Percentiles rank a stretch among this genome's conserved stretches.
Evolutionary conservation across 2,888 invertebrate genomes (phyloP).

Genomic region (Rotaria macrura): DNA sequence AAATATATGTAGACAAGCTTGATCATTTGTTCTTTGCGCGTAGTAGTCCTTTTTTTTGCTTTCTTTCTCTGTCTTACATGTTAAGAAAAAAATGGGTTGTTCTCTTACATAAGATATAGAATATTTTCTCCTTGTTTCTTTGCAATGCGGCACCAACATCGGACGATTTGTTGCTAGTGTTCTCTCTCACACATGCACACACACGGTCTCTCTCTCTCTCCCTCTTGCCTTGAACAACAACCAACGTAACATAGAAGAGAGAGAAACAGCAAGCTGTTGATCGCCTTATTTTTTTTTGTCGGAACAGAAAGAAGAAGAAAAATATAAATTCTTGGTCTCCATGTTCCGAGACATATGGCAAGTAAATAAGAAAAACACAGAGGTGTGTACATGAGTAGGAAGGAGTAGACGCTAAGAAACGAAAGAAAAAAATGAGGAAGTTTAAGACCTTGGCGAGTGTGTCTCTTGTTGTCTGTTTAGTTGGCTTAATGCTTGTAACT

Average conservation of each 20-base stretch:
- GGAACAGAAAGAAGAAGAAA: neutral
- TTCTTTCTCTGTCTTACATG: neutral
- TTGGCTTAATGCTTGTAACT: neutral
- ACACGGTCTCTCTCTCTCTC: neutral
- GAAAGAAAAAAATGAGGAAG: neutral
- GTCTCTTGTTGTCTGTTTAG: neutral
- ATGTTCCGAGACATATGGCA: neutral
- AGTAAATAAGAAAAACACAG: neutral
- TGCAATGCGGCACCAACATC: conserved; percentile 1
- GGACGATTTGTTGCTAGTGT: neutral
- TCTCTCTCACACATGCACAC: too few species aligned
- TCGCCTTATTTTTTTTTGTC: neutral
- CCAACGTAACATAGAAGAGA: neutral
- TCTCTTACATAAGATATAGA: neutral
- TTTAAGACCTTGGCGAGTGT: neutral
- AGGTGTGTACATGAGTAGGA: neutral
- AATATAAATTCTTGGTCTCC: neutral
- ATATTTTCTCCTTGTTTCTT: neutral
- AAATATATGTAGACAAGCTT: neutral
- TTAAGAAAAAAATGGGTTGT: neutral
- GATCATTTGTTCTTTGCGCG: neutral
- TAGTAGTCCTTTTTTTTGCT: neutral
- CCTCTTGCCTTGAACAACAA: neutral
- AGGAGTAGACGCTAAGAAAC: neutral
- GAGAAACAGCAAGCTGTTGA: conserved; percentile 9